These are phyloP conservation scores for Oenanthe oenanthe DNA, from an alignment of 2,113 vertebrate genomes.

Conservation along the genomic window DNA sequence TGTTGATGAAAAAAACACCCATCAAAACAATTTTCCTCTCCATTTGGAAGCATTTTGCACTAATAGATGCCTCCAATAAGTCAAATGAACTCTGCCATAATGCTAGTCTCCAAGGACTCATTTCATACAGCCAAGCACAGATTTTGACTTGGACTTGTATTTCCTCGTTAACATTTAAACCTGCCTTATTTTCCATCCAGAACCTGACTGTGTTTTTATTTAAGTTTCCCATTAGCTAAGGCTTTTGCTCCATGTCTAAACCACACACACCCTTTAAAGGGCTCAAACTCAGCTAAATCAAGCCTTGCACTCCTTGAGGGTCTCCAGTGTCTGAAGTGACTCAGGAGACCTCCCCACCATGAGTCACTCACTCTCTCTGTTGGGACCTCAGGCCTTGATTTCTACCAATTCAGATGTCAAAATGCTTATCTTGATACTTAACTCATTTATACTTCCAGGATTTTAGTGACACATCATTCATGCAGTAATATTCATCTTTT, in stretches of 20 bases:
- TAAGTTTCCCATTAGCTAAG: background rate
- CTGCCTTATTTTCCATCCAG: background rate
- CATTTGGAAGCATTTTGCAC: conserved; percentile 13
- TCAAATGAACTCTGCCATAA: conserved; percentile 31
- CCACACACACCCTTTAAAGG: background rate
- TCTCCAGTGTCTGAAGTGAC: background rate
- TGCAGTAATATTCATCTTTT: background rate
- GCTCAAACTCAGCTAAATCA: background rate
- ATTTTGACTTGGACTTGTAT: background rate
- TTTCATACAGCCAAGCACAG: background rate
- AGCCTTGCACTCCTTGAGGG: background rate
- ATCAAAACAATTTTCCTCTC: background rate
- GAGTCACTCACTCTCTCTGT: background rate
- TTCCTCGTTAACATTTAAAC: conserved; percentile 51
- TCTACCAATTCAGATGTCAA: background rate
- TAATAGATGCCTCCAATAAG: conserved; percentile 7
- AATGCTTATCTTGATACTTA: background rate
- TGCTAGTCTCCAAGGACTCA: conserved; percentile 15
- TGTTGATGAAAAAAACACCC: background rate
- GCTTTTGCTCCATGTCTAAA: background rate
- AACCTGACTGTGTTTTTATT: conserved; percentile 17
- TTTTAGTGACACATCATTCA: conserved; percentile 3
- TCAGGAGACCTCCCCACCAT: background rate
- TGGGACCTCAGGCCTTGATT: background rate
- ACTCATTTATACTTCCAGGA: background rate